A percentile compares a stretch with the other conserved stretches of the same genome.
phyloP scores from a whole-genome alignment of 2,888 invertebrate species.

The Cheilosia impressa region DNA sequence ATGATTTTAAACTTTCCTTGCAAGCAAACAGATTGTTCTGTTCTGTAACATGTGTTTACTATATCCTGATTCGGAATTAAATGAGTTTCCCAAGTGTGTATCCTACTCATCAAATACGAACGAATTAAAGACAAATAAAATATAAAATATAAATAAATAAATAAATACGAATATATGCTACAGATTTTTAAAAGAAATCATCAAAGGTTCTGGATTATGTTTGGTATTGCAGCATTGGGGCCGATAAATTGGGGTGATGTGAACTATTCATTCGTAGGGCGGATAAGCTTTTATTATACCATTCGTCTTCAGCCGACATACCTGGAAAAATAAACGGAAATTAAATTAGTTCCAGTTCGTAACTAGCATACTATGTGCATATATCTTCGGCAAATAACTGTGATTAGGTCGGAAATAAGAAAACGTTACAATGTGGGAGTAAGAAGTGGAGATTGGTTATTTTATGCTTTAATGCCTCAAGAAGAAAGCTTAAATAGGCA shows the following conservation, averaged over 20 bases:
- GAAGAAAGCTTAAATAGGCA: too few relatives aligned
- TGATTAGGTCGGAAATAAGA: slow-evolving; percentile 26
- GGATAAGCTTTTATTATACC: slow-evolving; percentile 99
- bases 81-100: neutral
- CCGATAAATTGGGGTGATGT: slow-evolving; percentile 96
- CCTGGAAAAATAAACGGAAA: slow-evolving; percentile 85
- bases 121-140: neutral
- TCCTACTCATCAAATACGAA: neutral
- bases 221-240: slow-evolving; percentile 98
- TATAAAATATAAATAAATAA: neutral
- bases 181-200: slow-evolving; percentile 82
- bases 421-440: too few relatives aligned
- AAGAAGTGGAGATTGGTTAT: slow-evolving; percentile 33
- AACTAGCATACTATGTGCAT: neutral
- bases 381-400: neutral
- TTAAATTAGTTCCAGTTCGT: slow-evolving; percentile 32
- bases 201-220: slow-evolving; percentile 90
- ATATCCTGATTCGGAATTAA: neutral
- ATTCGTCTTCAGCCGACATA: slow-evolving; percentile 97
- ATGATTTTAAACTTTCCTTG: too few relatives aligned
- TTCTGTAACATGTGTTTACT: neutral
- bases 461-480: slow-evolving; percentile 23
- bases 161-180: slow-evolving; percentile 25
- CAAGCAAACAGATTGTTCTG: too few relatives aligned
- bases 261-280: slow-evolving; percentile 98